Percentiles rank a stretch among this genome's conserved stretches.
Conservation (phyloP, 2,797 vertebrate genomes). For the Diglossa cyanea region DNA sequence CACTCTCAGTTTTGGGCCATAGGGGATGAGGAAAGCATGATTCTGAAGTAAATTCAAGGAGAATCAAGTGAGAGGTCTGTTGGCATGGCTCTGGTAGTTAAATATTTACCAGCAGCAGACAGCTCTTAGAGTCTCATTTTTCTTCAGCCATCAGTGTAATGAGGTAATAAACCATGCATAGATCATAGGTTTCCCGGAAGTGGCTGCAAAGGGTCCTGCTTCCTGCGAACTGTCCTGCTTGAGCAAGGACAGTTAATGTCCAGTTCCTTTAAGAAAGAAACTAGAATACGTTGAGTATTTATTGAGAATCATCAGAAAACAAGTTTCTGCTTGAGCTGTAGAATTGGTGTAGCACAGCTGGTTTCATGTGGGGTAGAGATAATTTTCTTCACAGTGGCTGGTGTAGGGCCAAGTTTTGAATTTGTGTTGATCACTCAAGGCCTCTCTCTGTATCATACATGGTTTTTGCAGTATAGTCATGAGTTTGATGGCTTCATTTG, state of each 20-base stretch:
- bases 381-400: background rate
- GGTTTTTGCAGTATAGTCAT: background rate
- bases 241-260: background rate
- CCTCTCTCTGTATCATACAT: background rate
- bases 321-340: background rate
- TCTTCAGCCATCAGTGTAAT: rapidly evolving
- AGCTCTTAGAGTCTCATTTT: background rate
- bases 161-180: background rate
- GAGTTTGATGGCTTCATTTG: background rate
- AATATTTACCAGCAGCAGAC: conserved; percentile 14
- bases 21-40: background rate
- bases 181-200: background rate
- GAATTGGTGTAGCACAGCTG: background rate
- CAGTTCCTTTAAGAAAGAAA: background rate
- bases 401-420: background rate
- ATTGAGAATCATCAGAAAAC: background rate
- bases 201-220: background rate
- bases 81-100: background rate
- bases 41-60: background rate
- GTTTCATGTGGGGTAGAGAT: background rate
- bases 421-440: background rate
- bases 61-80: background rate
- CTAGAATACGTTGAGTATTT: background rate
- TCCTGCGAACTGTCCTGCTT: background rate
- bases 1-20: rapidly evolving